A percentile compares a stretch with the other conserved stretches of the same genome.
Evolutionary conservation across 2,113 vertebrate genomes (phyloP).

Genomic region (Calidris pugnax): DNA sequence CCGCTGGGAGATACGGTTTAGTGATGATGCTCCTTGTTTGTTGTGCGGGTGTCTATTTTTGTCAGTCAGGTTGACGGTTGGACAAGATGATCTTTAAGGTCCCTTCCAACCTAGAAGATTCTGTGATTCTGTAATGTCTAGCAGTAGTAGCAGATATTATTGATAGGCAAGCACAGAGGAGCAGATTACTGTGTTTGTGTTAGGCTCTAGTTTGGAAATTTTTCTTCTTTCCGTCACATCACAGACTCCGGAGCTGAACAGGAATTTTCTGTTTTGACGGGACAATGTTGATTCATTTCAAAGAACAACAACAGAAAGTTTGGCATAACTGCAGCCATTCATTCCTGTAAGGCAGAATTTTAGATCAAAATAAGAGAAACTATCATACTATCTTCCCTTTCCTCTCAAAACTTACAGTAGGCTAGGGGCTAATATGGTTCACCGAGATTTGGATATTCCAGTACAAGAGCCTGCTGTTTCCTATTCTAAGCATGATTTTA

Average conservation of each 20-base stretch:
- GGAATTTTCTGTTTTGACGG: neutral
- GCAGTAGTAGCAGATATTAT: neutral
- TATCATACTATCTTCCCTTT: neutral
- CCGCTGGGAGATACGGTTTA: too few species aligned
- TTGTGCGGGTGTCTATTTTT: too few species aligned
- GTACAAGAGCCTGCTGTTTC: neutral
- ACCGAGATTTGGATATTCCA: neutral
- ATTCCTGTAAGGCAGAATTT: neutral
- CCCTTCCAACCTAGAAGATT: too few species aligned
- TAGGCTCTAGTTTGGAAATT: neutral
- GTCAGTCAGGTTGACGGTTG: too few species aligned
- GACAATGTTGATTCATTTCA: neutral
- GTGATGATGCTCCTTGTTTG: too few species aligned
- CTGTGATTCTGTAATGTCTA: neutral
- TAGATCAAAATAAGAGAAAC: neutral
- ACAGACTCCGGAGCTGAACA: neutral
- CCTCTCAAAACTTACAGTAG: neutral
- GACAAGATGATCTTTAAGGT: too few species aligned
- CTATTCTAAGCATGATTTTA: neutral
- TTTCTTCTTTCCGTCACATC: neutral
- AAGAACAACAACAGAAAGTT: neutral
- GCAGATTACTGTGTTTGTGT: neutral
- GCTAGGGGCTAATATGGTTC: neutral
- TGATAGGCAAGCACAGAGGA: neutral
- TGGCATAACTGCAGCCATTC: neutral